phyloP scores from a whole-genome alignment of 2,888 invertebrate species.

The Chouioia cunea region DNA sequence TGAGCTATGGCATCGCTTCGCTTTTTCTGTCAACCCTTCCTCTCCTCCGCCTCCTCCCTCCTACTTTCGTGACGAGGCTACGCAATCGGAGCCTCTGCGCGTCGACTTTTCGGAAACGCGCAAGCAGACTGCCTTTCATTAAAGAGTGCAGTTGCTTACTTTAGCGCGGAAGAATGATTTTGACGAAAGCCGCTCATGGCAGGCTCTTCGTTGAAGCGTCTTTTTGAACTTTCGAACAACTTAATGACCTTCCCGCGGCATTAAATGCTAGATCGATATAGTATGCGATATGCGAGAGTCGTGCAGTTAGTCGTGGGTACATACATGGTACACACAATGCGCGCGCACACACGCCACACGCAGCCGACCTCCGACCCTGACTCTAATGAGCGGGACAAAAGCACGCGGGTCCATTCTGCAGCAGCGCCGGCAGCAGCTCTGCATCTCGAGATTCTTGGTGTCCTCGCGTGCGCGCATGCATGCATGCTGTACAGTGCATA shows the following conservation, averaged over 20 bases:
- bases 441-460: no score
- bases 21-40: not conserved
- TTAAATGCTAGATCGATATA: not conserved
- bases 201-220: not conserved
- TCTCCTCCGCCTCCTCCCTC: not conserved
- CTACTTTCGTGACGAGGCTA: slow-evolving; percentile 8
- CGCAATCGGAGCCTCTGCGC: not conserved
- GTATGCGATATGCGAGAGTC: no score
- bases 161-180: no score
- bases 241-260: slow-evolving; percentile 14
- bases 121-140: not conserved
- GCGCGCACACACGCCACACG: slow-evolving; percentile 42
- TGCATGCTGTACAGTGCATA: no score
- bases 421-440: no score
- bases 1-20: slow-evolving; percentile 1
- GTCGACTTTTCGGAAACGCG: not conserved
- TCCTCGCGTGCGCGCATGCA: no score
- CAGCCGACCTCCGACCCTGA: slow-evolving; percentile 59
- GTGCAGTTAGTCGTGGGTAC: no score
- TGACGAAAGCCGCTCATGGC: no score
- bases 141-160: not conserved
- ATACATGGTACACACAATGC: no score
- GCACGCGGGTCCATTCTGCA: slow-evolving; percentile 59
- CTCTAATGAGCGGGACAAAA: slow-evolving; percentile 63
- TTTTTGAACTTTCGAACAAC: not conserved